A percentile compares a stretch with the other conserved stretches of the same genome.
Evolutionary conservation across 2,797 vertebrate species (phyloP).

Genomic region (Tokudaia muenninki): DNA sequence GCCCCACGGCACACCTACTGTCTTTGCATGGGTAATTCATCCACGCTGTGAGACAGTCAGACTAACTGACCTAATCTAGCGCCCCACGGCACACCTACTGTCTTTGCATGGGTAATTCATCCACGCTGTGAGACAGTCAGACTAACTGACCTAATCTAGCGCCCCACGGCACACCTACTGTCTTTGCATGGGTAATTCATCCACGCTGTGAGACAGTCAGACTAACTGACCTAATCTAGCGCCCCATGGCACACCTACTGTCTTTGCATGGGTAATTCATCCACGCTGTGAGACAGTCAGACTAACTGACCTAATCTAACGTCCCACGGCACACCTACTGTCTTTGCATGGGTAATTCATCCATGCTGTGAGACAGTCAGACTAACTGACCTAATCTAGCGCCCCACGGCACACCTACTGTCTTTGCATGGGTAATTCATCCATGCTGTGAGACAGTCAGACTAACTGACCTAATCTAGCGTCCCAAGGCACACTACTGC

Average conservation of each 20-base stretch:
- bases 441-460: neutral
- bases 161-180: rapidly evolving
- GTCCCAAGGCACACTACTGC: rapidly evolving
- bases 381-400: neutral
- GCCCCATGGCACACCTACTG: rapidly evolving
- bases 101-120: neutral
- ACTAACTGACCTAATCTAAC: neutral
- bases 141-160: neutral
- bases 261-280: neutral
- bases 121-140: neutral
- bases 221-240: neutral
- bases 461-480: neutral
- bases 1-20: rapidly evolving
- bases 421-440: neutral
- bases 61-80: neutral
- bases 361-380: neutral
- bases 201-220: neutral
- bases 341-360: neutral
- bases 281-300: neutral
- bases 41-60: neutral
- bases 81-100: rapidly evolving
- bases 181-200: neutral
- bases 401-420: rapidly evolving
- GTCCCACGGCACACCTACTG: neutral
- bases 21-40: neutral